phyloP scores from a whole-genome alignment of 2,113 vertebrate species.

The Hyaena hyaena region DNA sequence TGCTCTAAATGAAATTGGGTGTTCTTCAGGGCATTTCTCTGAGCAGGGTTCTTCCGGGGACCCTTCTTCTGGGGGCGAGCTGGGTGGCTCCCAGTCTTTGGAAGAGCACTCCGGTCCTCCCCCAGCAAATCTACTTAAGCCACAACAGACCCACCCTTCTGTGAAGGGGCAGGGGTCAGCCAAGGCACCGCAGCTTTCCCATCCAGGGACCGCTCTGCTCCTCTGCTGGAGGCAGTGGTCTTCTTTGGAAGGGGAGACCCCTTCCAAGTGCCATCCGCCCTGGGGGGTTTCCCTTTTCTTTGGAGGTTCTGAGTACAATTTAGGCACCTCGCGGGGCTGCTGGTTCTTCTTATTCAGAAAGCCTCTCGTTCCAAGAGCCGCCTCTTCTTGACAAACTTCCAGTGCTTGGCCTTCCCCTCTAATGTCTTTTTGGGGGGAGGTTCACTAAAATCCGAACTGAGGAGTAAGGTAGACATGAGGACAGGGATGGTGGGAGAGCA shows the following conservation, averaged over 20 bases:
- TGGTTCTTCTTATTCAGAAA: conserved; percentile 82
- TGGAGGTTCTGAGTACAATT: not conserved
- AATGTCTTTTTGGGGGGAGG: conserved; percentile 12
- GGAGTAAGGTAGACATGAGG: conserved; percentile 86
- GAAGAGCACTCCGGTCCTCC: conserved; percentile 75
- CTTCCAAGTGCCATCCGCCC: conserved; percentile 30
- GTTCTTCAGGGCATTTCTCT: not conserved
- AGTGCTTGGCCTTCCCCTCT: conserved; percentile 78
- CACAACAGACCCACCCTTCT: conserved; percentile 40
- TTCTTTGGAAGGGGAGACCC: not conserved
- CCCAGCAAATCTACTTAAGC: conserved; percentile 65
- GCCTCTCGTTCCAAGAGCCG: conserved; percentile 77
- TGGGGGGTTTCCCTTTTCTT: conserved; percentile 43
- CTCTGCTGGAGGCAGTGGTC: not conserved
- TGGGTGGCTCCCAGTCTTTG: conserved; percentile 49
- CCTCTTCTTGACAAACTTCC: conserved; percentile 80
- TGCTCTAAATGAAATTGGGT: not conserved
- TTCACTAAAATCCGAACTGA: conserved; percentile 84
- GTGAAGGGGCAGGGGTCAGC: conserved; percentile 75
- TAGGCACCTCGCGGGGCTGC: not conserved
- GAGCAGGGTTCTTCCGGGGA: conserved; percentile 47
- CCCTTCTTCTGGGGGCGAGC: conserved; percentile 48
- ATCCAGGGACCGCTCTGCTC: not conserved
- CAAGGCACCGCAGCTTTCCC: conserved; percentile 62
- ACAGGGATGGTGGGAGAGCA: not conserved